phyloP scores from a whole-genome alignment of 2,113 vertebrate genomes.

The Atractosteus spatula region DNA sequence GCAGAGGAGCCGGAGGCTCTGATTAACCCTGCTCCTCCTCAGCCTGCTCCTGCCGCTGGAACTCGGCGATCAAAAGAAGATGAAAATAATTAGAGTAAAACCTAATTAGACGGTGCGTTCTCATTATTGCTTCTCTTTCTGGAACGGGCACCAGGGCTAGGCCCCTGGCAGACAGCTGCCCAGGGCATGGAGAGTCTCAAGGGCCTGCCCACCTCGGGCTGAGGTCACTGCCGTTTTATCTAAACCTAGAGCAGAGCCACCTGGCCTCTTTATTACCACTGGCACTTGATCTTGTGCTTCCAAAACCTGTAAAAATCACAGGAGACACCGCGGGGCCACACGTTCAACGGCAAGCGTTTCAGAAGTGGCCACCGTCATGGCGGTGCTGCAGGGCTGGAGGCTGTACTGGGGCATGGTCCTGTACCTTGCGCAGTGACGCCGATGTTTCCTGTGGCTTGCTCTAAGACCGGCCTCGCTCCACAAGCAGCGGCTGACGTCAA shows the following conservation, averaged over 20 bases:
- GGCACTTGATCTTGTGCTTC: too few relatives aligned
- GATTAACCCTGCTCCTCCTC: conserved; percentile 44
- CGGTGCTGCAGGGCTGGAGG: neutral
- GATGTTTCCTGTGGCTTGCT: too few relatives aligned
- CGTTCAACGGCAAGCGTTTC: too few relatives aligned
- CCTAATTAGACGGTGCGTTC: conserved; percentile 44
- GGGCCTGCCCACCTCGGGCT: neutral
- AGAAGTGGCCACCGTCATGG: too few relatives aligned
- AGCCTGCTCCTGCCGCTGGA: conserved; percentile 38
- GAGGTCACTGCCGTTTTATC: neutral
- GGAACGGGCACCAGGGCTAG: neutral
- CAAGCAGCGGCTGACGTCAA: conserved; percentile 2
- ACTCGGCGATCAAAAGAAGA: conserved; percentile 22
- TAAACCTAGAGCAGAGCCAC: neutral
- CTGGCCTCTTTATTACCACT: too few relatives aligned
- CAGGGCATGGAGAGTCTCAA: neutral
- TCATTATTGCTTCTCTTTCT: neutral
- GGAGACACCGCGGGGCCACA: too few relatives aligned
- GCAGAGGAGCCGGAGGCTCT: conserved; percentile 36
- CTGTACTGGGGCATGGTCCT: neutral
- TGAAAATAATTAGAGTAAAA: conserved; percentile 64
- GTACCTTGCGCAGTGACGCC: neutral
- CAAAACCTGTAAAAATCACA: too few relatives aligned
- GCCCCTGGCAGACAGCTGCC: neutral
- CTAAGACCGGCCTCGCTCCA: neutral